Conservation (phyloP, 1,140 invertebrate genomes). For the Mamestra configurata region DNA sequence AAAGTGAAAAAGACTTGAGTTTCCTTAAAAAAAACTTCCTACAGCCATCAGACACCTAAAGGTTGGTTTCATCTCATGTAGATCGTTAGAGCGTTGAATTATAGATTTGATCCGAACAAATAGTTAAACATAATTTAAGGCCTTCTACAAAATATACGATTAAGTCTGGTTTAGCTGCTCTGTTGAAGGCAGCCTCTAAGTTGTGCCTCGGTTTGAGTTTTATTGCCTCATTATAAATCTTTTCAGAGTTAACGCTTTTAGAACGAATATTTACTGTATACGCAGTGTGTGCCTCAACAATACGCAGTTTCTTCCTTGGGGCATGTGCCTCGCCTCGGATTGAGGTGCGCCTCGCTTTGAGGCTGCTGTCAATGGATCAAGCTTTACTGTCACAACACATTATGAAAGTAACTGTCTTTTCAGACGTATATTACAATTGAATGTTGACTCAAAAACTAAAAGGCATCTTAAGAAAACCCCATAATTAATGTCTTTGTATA, state of each 20-base stretch:
- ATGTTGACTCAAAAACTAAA: not conserved
- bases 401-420: not conserved
- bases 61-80: conserved; percentile 11
- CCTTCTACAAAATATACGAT: conserved; percentile 27
- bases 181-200: conserved; percentile 1
- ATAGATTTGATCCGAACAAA: conserved; percentile 30
- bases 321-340: not conserved
- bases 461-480: conserved; percentile 28
- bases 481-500: conserved; percentile 11
- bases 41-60: not conserved
- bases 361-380: not conserved
- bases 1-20: not conserved
- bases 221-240: not conserved
- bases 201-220: conserved; percentile 2
- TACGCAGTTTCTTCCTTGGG: not conserved
- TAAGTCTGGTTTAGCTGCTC: conserved; percentile 3
- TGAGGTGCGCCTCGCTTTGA: not conserved
- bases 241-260: not conserved
- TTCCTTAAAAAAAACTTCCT: not conserved
- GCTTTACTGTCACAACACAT: not conserved
- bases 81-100: conserved; percentile 19
- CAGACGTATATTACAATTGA: conserved; percentile 1
- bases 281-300: conserved; percentile 10
- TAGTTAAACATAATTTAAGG: conserved; percentile 26
- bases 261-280: not conserved